Base-by-base conservation (phyloP, 2,797 vertebrate genomes). In the Pipistrellus pygmaeus region DNA sequence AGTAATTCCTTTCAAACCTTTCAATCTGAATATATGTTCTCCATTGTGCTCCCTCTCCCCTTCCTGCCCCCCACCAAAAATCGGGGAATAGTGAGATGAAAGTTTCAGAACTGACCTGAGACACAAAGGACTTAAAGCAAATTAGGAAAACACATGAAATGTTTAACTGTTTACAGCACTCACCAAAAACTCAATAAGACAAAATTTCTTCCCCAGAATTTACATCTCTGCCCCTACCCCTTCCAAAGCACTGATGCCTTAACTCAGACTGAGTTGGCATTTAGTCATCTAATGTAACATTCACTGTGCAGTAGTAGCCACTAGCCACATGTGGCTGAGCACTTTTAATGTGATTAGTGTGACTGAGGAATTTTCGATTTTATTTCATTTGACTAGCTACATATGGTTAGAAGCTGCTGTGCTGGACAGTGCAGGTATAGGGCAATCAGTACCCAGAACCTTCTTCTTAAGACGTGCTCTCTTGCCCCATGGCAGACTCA, bases 181-280 rank as follows among this genome's bases (percentile, higher is more conserved):
- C 60, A 93, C 21, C 48, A 38, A 78, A 95, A 93, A 64, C 18
- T 32, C 30, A 86, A 41, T 5, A 86, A 51, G 46, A 86, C 38
- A 32, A 27, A 5, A 88, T 84, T 80, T 82, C 53, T 25, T 23
- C 20, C 13, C n/a, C 46, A 93, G 18, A 72, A 77, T 23, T 82
- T 76, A 3, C 27, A 32, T 92, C 32, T 91, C 41, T 94, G 13
- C 73, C 48, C 81, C 14, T 88, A 30, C 30, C 76, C 55, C n/a
- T 93, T 88, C 57, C 69, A 85, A 85, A 93, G n/a, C n/a, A n/a
- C 35, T 90, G 25, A 78, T 87, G 17, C 81, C 68, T 88, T 93
- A 68, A 80, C 51, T 82, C 27, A 73, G 64, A 75, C 23, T 72
- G 55, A 71, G 44, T 90, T 78, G 44, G 48, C 32, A 41, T 66